phyloP scores from a whole-genome alignment of 2,113 vertebrate genomes.

The Channa argus region DNA sequence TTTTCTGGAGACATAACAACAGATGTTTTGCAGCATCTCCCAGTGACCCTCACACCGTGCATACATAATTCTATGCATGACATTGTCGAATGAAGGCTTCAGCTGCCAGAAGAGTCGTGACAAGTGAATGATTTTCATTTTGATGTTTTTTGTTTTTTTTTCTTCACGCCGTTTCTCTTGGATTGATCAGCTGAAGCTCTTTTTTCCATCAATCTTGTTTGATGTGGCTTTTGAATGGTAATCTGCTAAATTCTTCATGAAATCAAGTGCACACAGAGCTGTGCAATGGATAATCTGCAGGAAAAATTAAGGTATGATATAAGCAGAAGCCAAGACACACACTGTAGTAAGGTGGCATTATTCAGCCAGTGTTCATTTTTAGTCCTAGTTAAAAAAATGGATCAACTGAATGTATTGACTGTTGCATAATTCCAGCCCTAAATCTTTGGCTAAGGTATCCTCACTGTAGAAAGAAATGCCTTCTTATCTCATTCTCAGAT shows the following conservation, averaged over 20 bases:
- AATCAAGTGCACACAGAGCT: conserved; percentile 41
- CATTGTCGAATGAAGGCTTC: conserved; percentile 76
- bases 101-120: conserved; percentile 78
- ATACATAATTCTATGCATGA: conserved; percentile 73
- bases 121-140: conserved; percentile 79
- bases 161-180: conserved; percentile 47
- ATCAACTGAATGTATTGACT: conserved; percentile 56
- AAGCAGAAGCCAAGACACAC: conserved; percentile 26
- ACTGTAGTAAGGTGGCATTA: conserved; percentile 50
- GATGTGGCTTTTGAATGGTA: conserved; percentile 55
- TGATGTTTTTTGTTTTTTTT: conserved; percentile 30
- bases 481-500: not conserved
- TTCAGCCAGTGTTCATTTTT: conserved; percentile 30
- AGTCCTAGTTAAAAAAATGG: conserved; percentile 41
- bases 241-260: conserved; percentile 49
- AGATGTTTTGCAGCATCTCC: conserved; percentile 73
- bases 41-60: conserved; percentile 66
- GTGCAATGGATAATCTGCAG: conserved; percentile 57
- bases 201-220: conserved; percentile 47
- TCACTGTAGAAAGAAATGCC: conserved; percentile 15
- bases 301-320: conserved; percentile 69
- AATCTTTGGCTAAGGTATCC: conserved; percentile 35
- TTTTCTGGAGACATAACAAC: conserved; percentile 66
- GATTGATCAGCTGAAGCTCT: conserved; percentile 43
- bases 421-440: conserved; percentile 71